Conservation (phyloP, 1,140 invertebrate species). For the Pseudomyrmex concolor region DNA sequence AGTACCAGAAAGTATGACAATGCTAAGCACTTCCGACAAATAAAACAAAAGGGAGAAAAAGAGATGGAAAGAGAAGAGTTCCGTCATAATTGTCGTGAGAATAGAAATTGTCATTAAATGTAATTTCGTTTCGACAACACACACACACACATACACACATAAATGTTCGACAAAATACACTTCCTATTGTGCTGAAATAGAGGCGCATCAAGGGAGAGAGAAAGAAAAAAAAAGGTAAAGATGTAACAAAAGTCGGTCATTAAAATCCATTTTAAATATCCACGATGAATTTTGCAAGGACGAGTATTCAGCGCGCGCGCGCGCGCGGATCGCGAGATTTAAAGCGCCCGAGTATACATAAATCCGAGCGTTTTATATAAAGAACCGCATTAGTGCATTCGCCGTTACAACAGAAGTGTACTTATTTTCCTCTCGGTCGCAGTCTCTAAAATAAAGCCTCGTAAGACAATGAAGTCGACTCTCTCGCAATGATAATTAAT, state of each 20-base stretch:
- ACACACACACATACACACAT: too few relatives aligned
- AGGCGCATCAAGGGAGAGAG: neutral
- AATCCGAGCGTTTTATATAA: constrained; percentile 24
- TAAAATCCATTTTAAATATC: constrained; percentile 14
- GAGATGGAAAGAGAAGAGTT: neutral
- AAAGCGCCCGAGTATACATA: constrained; percentile 3
- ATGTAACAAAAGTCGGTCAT: neutral
- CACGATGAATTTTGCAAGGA: neutral
- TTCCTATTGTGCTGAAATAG: constrained; percentile 6
- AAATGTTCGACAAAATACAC: neutral
- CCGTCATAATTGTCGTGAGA: neutral
- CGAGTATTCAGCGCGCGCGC: neutral
- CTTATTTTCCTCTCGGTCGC: constrained; percentile 34
- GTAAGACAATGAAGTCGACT: constrained; percentile 64
- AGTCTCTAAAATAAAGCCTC: constrained; percentile 58
- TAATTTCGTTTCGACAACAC: too few relatives aligned
- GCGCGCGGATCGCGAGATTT: constrained; percentile 4
- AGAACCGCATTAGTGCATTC: constrained; percentile 42
- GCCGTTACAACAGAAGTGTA: constrained; percentile 42
- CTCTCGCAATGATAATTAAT: constrained; percentile 63
- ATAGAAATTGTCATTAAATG: neutral
- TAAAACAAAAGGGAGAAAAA: neutral
- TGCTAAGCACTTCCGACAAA: neutral
- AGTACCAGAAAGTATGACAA: neutral
- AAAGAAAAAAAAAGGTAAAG: neutral